Evolutionary conservation across 2,888 invertebrate genomes (phyloP).

Genomic region (Pedicia rivosa): DNA sequence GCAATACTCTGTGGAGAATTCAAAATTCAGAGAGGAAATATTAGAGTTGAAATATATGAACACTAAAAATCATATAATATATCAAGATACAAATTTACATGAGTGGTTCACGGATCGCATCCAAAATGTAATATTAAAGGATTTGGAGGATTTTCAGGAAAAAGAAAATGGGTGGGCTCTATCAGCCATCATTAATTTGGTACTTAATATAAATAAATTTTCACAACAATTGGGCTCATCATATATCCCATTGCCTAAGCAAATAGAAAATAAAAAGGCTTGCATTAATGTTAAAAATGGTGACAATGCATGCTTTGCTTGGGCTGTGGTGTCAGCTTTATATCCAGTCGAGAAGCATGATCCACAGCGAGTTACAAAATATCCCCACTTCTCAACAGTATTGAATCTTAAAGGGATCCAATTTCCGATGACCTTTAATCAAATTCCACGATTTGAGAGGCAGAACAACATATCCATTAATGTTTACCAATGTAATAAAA

Average conservation of each 20-base stretch:
- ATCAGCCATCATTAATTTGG: slow-evolving; percentile 6
- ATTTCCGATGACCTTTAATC: slow-evolving; percentile 12
- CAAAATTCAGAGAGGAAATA: too few species aligned
- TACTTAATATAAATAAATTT: slow-evolving; percentile 13
- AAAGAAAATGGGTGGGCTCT: slow-evolving; percentile 14
- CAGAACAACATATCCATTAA: slow-evolving; percentile 7
- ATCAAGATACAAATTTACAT: neutral
- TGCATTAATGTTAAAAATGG: slow-evolving; percentile 15
- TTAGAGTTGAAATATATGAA: too few species aligned
- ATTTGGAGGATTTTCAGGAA: slow-evolving; percentile 16
- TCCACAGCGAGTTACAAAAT: slow-evolving; percentile 9
- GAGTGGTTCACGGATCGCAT: neutral
- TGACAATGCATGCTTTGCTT: slow-evolving; percentile 14
- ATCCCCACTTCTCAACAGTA: slow-evolving; percentile 9
- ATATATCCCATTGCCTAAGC: slow-evolving; percentile 11
- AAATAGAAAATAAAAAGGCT: slow-evolving; percentile 12
- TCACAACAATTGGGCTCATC: slow-evolving; percentile 12
- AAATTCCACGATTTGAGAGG: slow-evolving; percentile 13
- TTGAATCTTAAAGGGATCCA: slow-evolving; percentile 12
- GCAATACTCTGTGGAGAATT: too few species aligned
- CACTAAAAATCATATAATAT: neutral
- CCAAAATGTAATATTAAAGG: neutral
- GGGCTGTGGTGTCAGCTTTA: slow-evolving; percentile 14
- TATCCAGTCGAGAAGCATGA: slow-evolving; percentile 10
- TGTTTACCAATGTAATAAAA: slow-evolving; percentile 9